phyloP scores from a whole-genome alignment of 1,140 invertebrate genomes.

The Rhopalosiphum maidis region DNA sequence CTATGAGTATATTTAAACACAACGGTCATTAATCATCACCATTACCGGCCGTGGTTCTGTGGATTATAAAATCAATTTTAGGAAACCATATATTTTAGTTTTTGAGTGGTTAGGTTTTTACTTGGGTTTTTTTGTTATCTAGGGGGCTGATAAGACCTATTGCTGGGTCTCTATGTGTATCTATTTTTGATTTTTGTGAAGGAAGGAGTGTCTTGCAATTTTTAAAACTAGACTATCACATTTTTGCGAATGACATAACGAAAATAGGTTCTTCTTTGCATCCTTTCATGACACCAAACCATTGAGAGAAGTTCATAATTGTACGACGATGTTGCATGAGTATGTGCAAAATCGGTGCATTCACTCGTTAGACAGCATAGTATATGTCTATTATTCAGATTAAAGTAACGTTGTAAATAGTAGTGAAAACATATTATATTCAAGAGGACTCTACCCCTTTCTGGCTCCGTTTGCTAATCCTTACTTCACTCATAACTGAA shows the following conservation, averaged over 20 bases:
- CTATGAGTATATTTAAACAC: slow-evolving; percentile 17
- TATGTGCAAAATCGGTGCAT: neutral
- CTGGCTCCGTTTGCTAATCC: neutral
- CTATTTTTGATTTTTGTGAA: too few species aligned
- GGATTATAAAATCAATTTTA: neutral
- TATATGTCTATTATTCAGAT: neutral
- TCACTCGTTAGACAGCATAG: neutral
- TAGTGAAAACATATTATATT: neutral
- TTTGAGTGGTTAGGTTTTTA: too few species aligned
- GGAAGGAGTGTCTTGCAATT: too few species aligned
- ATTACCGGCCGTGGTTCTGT: too few species aligned
- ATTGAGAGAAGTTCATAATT: neutral
- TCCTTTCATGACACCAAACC: neutral
- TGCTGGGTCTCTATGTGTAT: too few species aligned
- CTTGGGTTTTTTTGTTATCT: too few species aligned
- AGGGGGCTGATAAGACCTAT: too few species aligned
- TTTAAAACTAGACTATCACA: too few species aligned
- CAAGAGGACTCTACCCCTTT: rapidly evolving
- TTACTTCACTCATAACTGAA: too few species aligned
- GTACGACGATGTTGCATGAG: neutral
- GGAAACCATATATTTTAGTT: neutral
- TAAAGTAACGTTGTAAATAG: neutral
- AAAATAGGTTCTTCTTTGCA: neutral
- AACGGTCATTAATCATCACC: neutral
- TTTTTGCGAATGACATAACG: too few species aligned